Evolutionary conservation across 1,140 invertebrate genomes (phyloP).

Genomic region (Idris sp.): DNA sequence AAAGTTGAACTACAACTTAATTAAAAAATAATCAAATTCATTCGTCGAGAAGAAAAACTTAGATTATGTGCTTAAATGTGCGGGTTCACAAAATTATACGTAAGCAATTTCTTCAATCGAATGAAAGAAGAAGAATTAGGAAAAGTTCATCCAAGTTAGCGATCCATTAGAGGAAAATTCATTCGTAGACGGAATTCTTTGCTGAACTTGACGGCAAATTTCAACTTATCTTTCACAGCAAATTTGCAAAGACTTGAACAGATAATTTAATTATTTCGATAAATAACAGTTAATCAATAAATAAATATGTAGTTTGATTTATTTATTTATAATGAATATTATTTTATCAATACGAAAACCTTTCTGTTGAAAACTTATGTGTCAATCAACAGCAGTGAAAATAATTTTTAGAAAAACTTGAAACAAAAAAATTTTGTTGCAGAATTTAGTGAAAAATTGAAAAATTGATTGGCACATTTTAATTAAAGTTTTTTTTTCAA

Average conservation of each 20-base stretch:
- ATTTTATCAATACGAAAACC: too few relatives aligned
- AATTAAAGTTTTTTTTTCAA: too few relatives aligned
- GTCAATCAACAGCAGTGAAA: too few relatives aligned
- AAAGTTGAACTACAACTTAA: too few relatives aligned
- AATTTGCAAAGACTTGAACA: conserved; percentile 17
- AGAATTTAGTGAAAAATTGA: too few relatives aligned
- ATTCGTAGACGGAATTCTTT: conserved; percentile 29
- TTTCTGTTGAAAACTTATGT: too few relatives aligned
- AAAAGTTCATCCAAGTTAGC: conserved; percentile 26
- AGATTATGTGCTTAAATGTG: conserved; percentile 15
- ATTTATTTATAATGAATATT: too few relatives aligned
- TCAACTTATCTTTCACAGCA: conserved; percentile 20
- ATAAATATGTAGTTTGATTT: too few relatives aligned
- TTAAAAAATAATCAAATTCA: neutral
- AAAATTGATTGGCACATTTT: too few relatives aligned
- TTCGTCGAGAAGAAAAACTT: neutral
- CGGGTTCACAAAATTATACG: conserved; percentile 21
- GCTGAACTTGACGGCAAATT: conserved; percentile 16
- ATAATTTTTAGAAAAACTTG: too few relatives aligned
- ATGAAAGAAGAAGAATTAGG: conserved; percentile 19
- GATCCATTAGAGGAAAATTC: conserved; percentile 32
- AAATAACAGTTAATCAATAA: too few relatives aligned
- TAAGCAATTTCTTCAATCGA: conserved; percentile 24
- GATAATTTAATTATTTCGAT: conserved; percentile 16
- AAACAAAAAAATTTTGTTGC: too few relatives aligned